Evolutionary conservation across 2,888 invertebrate genomes (phyloP).

Genomic region (Parnassius mnemosyne): DNA sequence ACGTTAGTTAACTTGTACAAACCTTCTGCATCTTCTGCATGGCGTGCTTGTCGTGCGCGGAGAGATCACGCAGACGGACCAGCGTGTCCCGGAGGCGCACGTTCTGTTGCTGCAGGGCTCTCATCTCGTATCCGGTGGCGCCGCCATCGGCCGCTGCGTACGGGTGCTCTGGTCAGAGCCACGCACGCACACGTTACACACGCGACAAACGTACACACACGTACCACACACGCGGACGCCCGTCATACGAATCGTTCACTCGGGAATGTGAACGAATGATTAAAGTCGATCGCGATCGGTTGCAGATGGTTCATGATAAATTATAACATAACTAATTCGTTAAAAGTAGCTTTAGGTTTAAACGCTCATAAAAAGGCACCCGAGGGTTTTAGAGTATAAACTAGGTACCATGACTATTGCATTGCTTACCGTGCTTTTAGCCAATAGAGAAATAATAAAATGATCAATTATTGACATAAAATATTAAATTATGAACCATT

Average conservation of each 20-base stretch:
- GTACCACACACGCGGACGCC: slow-evolving; percentile 7
- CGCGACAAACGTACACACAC: slow-evolving; percentile 25
- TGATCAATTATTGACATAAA: no score
- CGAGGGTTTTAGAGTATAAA: no score
- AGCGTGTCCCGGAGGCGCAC: slow-evolving; percentile 94
- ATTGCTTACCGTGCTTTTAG: no score
- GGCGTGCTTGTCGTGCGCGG: slow-evolving; percentile 96
- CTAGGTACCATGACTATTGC: no score
- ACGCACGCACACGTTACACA: slow-evolving; percentile 41
- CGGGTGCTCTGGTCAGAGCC: slow-evolving; percentile 69
- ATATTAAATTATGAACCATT: no score
- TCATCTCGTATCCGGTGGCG: slow-evolving; percentile 87
- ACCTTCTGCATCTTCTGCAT: slow-evolving; percentile 92
- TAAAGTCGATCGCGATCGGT: not conserved
- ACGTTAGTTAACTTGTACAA: not conserved
- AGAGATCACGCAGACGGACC: slow-evolving; percentile 94
- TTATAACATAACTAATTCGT: no score
- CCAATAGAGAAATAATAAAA: no score
- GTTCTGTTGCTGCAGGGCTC: slow-evolving; percentile 97
- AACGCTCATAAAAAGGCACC: no score
- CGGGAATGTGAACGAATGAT: not conserved
- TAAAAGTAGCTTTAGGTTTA: no score
- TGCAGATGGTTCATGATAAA: no score
- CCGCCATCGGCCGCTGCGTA: slow-evolving; percentile 65
- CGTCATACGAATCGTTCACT: not conserved